These are phyloP conservation scores for Sebastolobus alascanus DNA, from an alignment of 2,797 vertebrate species.

Conservation along the genomic window DNA sequence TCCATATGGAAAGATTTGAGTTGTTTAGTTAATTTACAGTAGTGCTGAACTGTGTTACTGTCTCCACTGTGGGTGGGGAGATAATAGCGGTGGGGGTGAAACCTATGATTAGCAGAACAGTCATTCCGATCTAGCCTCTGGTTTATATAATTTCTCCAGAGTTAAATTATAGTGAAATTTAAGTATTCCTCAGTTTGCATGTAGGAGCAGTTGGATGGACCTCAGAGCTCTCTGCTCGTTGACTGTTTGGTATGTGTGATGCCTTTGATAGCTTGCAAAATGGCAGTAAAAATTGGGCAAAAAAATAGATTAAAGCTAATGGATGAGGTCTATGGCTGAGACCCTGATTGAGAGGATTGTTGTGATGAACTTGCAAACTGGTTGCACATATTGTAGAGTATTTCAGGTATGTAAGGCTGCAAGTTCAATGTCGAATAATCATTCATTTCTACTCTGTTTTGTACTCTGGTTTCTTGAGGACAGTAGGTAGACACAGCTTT, in stretches of 20 bases:
- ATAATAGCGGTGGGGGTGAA: conserved; percentile 63
- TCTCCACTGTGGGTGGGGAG: conserved; percentile 69
- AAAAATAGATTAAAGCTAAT: neutral
- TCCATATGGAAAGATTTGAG: conserved; percentile 48
- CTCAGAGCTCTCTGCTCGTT: conserved; percentile 1
- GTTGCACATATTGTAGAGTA: neutral
- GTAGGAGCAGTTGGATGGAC: conserved; percentile 26
- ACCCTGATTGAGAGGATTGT: neutral
- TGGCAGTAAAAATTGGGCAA: neutral
- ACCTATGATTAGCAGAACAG: conserved; percentile 69
- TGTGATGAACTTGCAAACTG: neutral
- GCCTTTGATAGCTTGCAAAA: neutral
- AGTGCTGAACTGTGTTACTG: conserved; percentile 43
- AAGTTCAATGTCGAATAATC: neutral
- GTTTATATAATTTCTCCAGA: conserved; percentile 61
- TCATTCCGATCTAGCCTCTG: conserved; percentile 44
- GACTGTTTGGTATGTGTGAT: conserved; percentile 17
- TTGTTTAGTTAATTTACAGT: conserved; percentile 45
- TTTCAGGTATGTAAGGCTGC: neutral
- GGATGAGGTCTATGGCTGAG: neutral
- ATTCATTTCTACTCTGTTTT: neutral
- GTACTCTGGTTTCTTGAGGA: neutral
- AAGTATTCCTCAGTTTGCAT: conserved; percentile 50
- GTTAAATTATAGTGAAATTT: conserved; percentile 72
- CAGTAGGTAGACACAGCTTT: conserved; percentile 38